Base-by-base conservation (phyloP, 1,140 invertebrate genomes). In the Drosophila lacteicornis region DNA sequence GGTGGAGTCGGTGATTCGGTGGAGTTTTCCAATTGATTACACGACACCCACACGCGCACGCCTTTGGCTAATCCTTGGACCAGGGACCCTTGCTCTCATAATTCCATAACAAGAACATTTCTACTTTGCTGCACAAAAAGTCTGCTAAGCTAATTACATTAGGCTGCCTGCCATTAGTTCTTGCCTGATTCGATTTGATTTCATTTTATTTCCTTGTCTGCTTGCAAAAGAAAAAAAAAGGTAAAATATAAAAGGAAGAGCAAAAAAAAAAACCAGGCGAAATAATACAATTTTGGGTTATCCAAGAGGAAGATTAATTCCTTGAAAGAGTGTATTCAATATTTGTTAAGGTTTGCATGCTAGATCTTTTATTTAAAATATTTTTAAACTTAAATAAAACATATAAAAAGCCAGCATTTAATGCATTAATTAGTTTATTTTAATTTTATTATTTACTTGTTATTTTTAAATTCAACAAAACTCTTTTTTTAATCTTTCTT, bases 131-230 rank as follows among this genome's bases (percentile, higher is more conserved):
- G 79, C 51, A 60, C 82, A 77, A 27, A 42, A 36, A 50, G 19
- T 68, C 65, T 22, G 43, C 30, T 30, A 9, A 53, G 50, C 60
- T 88, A 90, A 88, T 88, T 62, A 59, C 63, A 88, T 88, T 88
- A 81, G 66, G 62, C 62, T 53, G 38, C 19, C 61, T 69, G 70
- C 80, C 80, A 88, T 88, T 88, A 88, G 66, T 81, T 90, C 62
- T 49, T 79, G 70, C 57, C 74, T 88, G 84, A 88, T 83, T 88
- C 74, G 84, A 83, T 83, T 88, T 81, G 40, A 75, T 74, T 78
- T 70, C 2, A 71, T 74, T 53, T 76, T 71, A 60, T 70, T 60
- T 25, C 17, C 33, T 33, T 49, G 19, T 27, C 11, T 33, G 30
- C 11, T 0, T 6, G 19, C 3, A 9, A 17, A 60, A 70, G 0